Evolutionary conservation across 2,888 invertebrate species (phyloP).

Genomic region (Mythimna impura): DNA sequence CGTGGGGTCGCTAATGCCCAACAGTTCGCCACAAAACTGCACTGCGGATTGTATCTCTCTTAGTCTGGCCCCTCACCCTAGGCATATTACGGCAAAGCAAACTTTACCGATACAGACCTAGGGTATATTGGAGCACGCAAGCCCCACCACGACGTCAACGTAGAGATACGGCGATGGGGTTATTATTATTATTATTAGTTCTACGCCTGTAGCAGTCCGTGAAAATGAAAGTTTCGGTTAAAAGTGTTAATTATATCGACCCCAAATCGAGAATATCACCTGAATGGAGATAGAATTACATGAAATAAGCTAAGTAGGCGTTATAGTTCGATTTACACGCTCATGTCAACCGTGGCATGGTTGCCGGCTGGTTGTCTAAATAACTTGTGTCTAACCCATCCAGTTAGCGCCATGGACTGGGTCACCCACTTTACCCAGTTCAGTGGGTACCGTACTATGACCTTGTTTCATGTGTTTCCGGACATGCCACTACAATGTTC

Average conservation of each 20-base stretch:
- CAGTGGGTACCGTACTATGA: constrained; percentile 76
- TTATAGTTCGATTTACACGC: constrained; percentile 68
- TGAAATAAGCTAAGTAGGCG: constrained; percentile 46
- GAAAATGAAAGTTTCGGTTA: not conserved
- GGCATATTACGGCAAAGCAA: too few species aligned
- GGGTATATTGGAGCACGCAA: too few species aligned
- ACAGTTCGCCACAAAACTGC: too few species aligned
- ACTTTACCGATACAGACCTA: too few species aligned
- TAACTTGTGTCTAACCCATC: constrained; percentile 71
- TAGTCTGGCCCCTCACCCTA: too few species aligned
- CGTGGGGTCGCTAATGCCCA: too few species aligned
- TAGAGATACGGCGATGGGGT: too few species aligned
- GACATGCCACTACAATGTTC: constrained; percentile 45
- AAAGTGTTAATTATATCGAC: constrained; percentile 19
- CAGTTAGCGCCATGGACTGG: constrained; percentile 76
- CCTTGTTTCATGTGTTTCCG: constrained; percentile 60
- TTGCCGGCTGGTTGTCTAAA: constrained; percentile 66
- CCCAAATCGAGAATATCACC: not conserved
- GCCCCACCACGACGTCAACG: too few species aligned
- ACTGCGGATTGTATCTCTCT: too few species aligned
- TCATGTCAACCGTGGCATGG: constrained; percentile 64
- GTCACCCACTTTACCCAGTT: constrained; percentile 85
- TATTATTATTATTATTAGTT: too few species aligned
- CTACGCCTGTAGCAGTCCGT: too few species aligned
- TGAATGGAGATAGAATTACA: constrained; percentile 22